phyloP scores from a whole-genome alignment of 2,888 invertebrate genomes.

The Meteorus cinctellus region DNA sequence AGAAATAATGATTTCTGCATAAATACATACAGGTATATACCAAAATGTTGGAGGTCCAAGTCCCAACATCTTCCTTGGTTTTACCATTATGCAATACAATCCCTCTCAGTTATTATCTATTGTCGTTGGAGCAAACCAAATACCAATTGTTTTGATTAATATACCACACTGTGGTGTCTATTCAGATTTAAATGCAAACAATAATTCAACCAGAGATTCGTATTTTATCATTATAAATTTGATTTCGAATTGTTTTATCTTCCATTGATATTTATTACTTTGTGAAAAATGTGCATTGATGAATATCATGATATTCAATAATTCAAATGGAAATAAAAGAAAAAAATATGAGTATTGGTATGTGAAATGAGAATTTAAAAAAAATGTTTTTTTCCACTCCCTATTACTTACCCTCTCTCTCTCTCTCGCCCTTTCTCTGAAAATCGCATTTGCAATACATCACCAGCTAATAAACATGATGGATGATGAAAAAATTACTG shows the following conservation, averaged over 20 bases:
- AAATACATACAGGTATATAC: no score
- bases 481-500: constrained; percentile 36
- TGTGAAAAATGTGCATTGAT: neutral
- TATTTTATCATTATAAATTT: constrained; percentile 15
- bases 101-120: neutral
- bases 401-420: neutral
- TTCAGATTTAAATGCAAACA: neutral
- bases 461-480: constrained; percentile 37
- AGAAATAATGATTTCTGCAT: neutral
- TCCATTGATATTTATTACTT: neutral
- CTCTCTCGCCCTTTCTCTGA: neutral
- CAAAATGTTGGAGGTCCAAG: no score
- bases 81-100: neutral
- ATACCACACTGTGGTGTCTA: neutral
- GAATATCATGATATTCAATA: neutral
- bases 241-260: neutral
- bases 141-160: constrained; percentile 6
- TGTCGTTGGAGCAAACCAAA: neutral
- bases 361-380: neutral
- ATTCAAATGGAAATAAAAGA: neutral
- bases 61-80: no score
- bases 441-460: constrained; percentile 18
- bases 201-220: neutral
- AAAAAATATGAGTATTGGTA: neutral
- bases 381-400: neutral